Base-by-base conservation (phyloP, 2,888 invertebrate genomes). In the Macroteleia sp. region DNA sequence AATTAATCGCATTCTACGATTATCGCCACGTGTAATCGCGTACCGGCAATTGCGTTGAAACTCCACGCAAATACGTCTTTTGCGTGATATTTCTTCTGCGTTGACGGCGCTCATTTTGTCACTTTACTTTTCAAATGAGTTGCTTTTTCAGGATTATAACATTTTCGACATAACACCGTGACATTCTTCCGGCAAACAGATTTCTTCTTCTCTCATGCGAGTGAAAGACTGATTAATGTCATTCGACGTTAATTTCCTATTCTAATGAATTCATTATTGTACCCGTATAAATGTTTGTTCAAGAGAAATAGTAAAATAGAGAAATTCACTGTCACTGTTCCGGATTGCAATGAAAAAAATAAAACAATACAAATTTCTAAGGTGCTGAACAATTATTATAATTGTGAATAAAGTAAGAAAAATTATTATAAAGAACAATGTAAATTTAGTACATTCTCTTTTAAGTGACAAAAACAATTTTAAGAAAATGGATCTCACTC, bases 91-190 rank as follows among this genome's bases (percentile, higher is more conserved):
- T 12, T 3, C 6, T 17, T 39, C 34, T 20, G 12, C 36, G 41
- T 41, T 34, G 61, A 48, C 62, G 48, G 28, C 4, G 25, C 48
- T 62, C 59, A 19, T 50, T 48, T 39, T 39, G 46, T 61, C 32
- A 12, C 4, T 5, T 36, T 61, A 14, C 0, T 22, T 48, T 39
- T 36, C 5, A 44, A 50, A 39, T 25, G 14, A 62, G 19, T 17
- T 22, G n/a, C 28, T 16, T 9, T 56, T 41, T 28, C 19, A 34
- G 12, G 59, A 46, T 59, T 59, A 61, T 61, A 34, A 62, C 62
- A 50, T 48, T 62, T 48, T 50, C 28, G 50, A 39, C 50, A 39
- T 62, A 62, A 62, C 62, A 62, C 41, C 39, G 25, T 46, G 36
- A 61, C 46, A 28, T 20, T 64, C 41, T 64, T 64, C 50, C 50